Evolutionary conservation across 2,797 vertebrate species (phyloP), one percentile per base, ranked within the genome.

Genomic region (Sebastes glaucus): DNA sequence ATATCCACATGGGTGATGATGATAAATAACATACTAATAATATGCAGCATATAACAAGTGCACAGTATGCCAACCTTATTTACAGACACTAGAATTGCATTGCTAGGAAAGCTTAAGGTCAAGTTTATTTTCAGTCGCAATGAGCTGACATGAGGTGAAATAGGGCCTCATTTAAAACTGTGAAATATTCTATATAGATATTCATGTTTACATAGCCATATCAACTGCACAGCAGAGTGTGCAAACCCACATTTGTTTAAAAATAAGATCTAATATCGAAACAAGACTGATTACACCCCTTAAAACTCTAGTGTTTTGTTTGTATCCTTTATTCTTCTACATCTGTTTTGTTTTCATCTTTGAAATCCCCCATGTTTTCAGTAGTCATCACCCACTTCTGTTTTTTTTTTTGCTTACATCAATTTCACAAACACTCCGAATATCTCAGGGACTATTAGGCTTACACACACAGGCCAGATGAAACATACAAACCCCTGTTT

Each of bases 401-500:
- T 20, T 63, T 63, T n/a, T 69, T 49, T 53, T 53, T 33, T 68
- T 71, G 42, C 57, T 71, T 72, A 73, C 77, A 79, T 62, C 80
- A 64, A 25, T 83, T 84, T 76, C 49, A 71, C 20, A 59, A 77
- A 35, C 56, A 52, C 73, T 77, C 33, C n/a, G 30, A 87, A 60
- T 10, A 71, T 77, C 77, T 63, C 49, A 42, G 67, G 46, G 65
- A 61, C 68, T 67, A 62, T 84, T 80, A 74, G 62, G 30, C 56
- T 27, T 76, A 72, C 57, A 73, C 73, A 74, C 56, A 71, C 32
- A 68, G 64, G 49, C 32, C 74, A 52, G 79, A 77, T 68, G 59
- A 69, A 82, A 85, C 64, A 78, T 61, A 52, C 33, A 74, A 77
- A 80, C 49, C 42, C 77, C 59, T 76, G 27, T 77, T 81, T 69